These are phyloP conservation scores for Scaptomyza hsui DNA, from an alignment of 1,140 invertebrate genomes.

Conservation along the genomic window DNA sequence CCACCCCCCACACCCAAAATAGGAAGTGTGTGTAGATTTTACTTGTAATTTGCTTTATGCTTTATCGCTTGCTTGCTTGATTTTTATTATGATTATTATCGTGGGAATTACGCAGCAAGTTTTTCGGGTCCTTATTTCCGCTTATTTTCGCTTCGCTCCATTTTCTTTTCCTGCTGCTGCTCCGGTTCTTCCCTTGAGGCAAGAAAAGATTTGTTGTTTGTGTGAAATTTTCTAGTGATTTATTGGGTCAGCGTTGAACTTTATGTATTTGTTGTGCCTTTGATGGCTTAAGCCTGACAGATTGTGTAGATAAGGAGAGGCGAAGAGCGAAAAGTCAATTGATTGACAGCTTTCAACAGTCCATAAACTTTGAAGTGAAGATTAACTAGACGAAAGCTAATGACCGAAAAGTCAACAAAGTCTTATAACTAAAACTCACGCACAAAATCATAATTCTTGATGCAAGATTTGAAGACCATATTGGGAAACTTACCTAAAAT, in stretches of 20 bases:
- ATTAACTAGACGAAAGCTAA: conserved; percentile 5
- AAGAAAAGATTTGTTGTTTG: conserved; percentile 28
- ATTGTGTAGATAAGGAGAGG: conserved; percentile 23
- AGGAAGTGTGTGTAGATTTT: conserved; percentile 54
- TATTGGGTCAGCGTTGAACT: conserved; percentile 58
- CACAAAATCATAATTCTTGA: conserved; percentile 30
- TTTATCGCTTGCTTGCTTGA: conserved; percentile 82
- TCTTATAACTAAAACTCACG: conserved; percentile 62
- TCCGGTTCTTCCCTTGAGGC: conserved; percentile 12
- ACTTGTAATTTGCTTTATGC: conserved; percentile 78
- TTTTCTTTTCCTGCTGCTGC: conserved; percentile 2
- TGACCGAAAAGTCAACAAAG: conserved; percentile 6
- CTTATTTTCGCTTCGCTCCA: neutral
- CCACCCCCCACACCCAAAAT: neutral
- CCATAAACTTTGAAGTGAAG: conserved; percentile 2
- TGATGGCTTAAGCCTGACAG: conserved; percentile 35
- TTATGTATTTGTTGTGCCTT: conserved; percentile 13
- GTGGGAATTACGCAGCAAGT: conserved; percentile 75
- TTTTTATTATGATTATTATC: conserved; percentile 82
- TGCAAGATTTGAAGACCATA: conserved; percentile 3
- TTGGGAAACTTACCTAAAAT: conserved; percentile 64
- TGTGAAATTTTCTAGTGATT: conserved; percentile 63
- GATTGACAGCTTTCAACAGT: conserved; percentile 33
- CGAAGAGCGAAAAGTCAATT: conserved; percentile 20
- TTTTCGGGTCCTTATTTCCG: conserved; percentile 37